Percentiles rank a stretch among this genome's conserved stretches.
Conservation (phyloP, 2,888 invertebrate genomes). For the Serrognathus titanus region DNA sequence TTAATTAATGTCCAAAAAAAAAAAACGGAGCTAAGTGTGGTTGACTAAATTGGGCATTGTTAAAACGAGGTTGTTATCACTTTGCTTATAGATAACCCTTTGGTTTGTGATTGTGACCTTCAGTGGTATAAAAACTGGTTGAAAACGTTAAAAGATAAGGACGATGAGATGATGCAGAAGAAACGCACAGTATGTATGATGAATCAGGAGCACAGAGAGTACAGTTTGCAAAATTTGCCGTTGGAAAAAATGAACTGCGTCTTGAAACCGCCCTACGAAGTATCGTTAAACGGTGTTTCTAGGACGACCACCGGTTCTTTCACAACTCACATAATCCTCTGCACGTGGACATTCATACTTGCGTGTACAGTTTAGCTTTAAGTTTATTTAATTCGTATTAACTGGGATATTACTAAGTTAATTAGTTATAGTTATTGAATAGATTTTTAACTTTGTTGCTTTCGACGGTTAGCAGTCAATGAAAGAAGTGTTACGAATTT, state of each 20-base stretch:
- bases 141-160: slow-evolving; percentile 71
- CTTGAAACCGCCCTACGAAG: slow-evolving; percentile 52
- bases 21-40: too few species aligned
- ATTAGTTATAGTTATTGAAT: neutral
- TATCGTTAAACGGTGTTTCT: slow-evolving; percentile 31
- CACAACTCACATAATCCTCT: slow-evolving; percentile 16
- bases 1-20: too few species aligned
- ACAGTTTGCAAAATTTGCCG: slow-evolving; percentile 77
- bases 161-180: slow-evolving; percentile 86
- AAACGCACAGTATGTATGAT: slow-evolving; percentile 81
- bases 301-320: neutral
- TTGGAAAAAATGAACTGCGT: slow-evolving; percentile 81
- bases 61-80: too few species aligned
- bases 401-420: neutral
- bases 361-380: slow-evolving; percentile 27
- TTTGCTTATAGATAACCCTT: slow-evolving; percentile 71
- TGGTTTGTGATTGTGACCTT: slow-evolving; percentile 83
- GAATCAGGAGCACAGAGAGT: slow-evolving; percentile 76
- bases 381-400: neutral
- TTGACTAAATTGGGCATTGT: too few species aligned
- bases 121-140: slow-evolving; percentile 85
- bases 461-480: neutral
- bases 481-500: neutral
- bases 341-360: slow-evolving; percentile 16
- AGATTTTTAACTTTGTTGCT: neutral